Evolutionary conservation across 2,113 vertebrate genomes (phyloP), one percentile per base, ranked within the genome.

Genomic region (Daboia siamensis): DNA sequence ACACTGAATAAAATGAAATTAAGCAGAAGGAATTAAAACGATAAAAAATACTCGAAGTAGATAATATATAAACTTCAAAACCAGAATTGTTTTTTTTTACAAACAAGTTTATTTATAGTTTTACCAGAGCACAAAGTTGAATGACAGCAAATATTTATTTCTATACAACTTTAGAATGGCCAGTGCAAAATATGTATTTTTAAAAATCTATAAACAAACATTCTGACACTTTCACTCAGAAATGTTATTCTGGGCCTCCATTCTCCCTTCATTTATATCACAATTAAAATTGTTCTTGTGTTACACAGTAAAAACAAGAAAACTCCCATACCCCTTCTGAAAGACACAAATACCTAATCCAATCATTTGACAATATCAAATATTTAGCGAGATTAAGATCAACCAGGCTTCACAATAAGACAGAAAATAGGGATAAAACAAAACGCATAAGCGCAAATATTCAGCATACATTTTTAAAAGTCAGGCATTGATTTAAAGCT

Each of bases 101-200:
- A 97, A 98, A 98, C 88, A 94, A 93, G 95, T 97, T 98, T 98
- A 98, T 97, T 98, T 96, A 96, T 96, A 95, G 97, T 97, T 96
- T 96, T 95, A 96, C 95, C 96, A 95, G 94, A 97, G 96, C 96
- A 96, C 93, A 97, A 97, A 97, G 93, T 96, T 94, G 96, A 97
- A 95, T 97, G 91, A 94, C 94, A 97, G 96, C 93, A 92, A 96
- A 80, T 86, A 69, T 94, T 93, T 94, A 89, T 90, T 74, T 96
- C 96, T 94, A 96, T 96, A 97, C 94, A 96, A 95, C 44, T 95
- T 96, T 95, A 96, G 96, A 96, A 96, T 95, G 95, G 97, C 94
- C 97, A 97, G 97, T 97, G 97, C 97, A 98, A 98, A 97, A 97
- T 96, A 96, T 26, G 97, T 97, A 93, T 97, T 95, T 93, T 94